Percentiles rank a stretch among this genome's conserved stretches.
These are phyloP conservation scores for Mechanitis mazaeus DNA, from an alignment of 2,888 invertebrate genomes.

Conservation along the genomic window DNA sequence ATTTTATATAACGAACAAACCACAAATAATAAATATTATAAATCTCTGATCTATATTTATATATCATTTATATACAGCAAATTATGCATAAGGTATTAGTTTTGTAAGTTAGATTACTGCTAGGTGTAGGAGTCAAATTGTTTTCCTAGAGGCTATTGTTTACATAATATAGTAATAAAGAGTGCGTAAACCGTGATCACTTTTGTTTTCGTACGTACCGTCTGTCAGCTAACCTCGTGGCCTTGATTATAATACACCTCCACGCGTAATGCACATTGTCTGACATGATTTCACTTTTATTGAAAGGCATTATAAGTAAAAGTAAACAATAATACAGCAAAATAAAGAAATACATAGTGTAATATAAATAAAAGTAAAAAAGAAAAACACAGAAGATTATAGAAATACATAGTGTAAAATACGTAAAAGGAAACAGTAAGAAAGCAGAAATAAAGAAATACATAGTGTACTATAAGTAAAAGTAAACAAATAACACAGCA, in stretches of 20 bases:
- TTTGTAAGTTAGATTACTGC: slow-evolving; percentile 1
- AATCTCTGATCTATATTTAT: neutral
- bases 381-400: no score
- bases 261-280: slow-evolving; percentile 51
- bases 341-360: slow-evolving; percentile 26
- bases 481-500: no score
- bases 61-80: neutral
- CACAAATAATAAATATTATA: neutral
- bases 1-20: no score
- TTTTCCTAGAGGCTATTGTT: slow-evolving; percentile 22
- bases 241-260: slow-evolving; percentile 54
- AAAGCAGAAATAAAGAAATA: no score
- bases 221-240: slow-evolving; percentile 42
- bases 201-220: slow-evolving; percentile 63
- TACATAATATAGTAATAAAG: slow-evolving; percentile 34
- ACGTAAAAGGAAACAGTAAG: no score
- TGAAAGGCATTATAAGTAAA: slow-evolving; percentile 59
- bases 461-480: no score
- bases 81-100: neutral
- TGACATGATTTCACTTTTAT: slow-evolving; percentile 65
- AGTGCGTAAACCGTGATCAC: slow-evolving; percentile 57
- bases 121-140: slow-evolving; percentile 2
- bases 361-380: no score
- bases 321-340: slow-evolving; percentile 34
- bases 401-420: no score